A percentile compares a stretch with the other conserved stretches of the same genome.
Evolutionary conservation across 2,113 vertebrate species (phyloP).

Genomic region (Theristicus caerulescens): DNA sequence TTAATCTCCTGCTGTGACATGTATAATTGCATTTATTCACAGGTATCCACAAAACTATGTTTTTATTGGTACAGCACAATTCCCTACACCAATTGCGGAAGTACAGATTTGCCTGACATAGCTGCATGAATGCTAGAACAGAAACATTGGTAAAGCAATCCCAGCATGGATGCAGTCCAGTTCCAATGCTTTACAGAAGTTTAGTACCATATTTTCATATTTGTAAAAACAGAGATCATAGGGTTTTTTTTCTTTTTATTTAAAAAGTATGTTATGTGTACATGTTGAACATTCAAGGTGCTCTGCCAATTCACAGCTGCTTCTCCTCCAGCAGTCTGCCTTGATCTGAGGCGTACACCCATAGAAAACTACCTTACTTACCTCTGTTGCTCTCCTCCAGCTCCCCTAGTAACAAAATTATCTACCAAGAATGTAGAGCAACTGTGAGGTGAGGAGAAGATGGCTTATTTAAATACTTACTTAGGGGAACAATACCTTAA

Average conservation of each 20-base stretch:
- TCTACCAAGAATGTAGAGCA: neutral
- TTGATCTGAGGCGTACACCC: neutral
- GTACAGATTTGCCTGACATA: neutral
- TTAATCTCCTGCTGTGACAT: constrained; percentile 4
- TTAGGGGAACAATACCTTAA: neutral
- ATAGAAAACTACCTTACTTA: neutral
- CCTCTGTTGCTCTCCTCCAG: neutral
- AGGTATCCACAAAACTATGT: neutral
- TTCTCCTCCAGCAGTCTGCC: neutral
- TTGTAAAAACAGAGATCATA: neutral
- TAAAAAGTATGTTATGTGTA: neutral
- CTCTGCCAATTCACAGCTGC: neutral
- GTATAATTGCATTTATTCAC: constrained; percentile 39
- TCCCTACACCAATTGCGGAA: neutral
- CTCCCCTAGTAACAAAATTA: neutral
- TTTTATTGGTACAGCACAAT: neutral
- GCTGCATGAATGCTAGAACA: neutral
- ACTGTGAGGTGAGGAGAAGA: neutral
- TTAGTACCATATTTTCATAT: neutral
- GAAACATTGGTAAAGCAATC: neutral
- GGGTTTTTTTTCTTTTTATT: neutral
- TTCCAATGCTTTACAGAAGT: neutral
- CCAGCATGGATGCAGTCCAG: neutral
- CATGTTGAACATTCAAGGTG: neutral
- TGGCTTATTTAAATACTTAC: neutral